Base-by-base conservation (phyloP, 2,797 vertebrate species). In the Enteromius thamalakanensis region DNA sequence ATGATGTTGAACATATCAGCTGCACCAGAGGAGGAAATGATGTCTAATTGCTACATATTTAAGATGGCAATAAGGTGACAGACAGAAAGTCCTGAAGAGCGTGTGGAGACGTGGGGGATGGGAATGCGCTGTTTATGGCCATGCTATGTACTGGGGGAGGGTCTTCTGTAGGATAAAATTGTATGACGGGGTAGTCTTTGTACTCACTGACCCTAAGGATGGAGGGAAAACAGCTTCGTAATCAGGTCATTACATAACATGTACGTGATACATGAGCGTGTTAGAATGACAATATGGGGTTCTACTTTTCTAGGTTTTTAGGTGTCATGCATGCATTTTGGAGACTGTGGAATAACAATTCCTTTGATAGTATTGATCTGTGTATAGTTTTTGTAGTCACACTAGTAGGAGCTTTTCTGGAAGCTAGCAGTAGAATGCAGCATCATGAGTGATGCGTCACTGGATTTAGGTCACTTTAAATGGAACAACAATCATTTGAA, bases 201-300 rank as follows among this genome's bases (percentile, higher is more conserved):
- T 45, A 85, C 76, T 80, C 67, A 0, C 8, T 76, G 47, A 80
- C 64, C 72, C 67, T 1, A 42, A 80, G 45, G 64, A 49, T 80
- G 21, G n/a, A 80, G 72, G 75, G 47, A 85, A 85, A 80, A 78
- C 26, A 6, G 71, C 65, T 80, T 84, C 60, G 34, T 60, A 37
- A 67, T 74, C 65, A 65, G 26, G 55, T 45, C 32, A 62, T 68
- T 85, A 72, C 40, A 19, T 72, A 76, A 76, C 37, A 40, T 40
- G 37, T 40, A 12, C 11, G 23, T 40, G 37, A 40, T 40, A 58
- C 34, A 10, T 51, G 32, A 37, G 29, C 32, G 4, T 79, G 15
- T 34, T 53, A 12, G 26, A 45, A 19, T 45, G 34, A 75, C 17
- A 6, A 26, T 60, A 23, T 60, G 55, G n/a, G n/a, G n/a, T 70